Percentiles rank a stretch among this genome's conserved stretches.
phyloP scores from a whole-genome alignment of 2,113 vertebrate species.

The Chamaetylas fuelleborni region DNA sequence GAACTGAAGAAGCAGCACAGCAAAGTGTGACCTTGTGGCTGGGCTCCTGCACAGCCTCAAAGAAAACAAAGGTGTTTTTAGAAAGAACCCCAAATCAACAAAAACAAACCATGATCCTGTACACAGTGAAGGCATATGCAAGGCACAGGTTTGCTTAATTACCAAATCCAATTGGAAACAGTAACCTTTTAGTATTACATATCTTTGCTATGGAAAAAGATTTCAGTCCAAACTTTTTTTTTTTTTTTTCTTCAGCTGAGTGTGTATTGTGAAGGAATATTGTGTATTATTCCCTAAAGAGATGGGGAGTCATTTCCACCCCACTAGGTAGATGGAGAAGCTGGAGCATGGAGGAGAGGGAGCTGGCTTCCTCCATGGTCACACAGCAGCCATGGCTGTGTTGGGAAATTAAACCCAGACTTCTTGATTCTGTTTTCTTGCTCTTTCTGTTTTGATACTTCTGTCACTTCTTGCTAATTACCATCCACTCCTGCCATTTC shows the following conservation, averaged over 20 bases:
- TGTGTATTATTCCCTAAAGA: neutral
- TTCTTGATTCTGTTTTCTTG: neutral
- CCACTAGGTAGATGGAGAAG: neutral
- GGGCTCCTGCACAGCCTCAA: neutral
- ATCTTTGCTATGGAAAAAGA: neutral
- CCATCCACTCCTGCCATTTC: neutral
- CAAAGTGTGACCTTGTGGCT: neutral
- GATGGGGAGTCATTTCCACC: neutral
- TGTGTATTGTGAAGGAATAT: neutral
- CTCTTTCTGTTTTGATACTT: neutral
- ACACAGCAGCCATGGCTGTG: neutral
- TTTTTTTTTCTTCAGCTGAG: neutral
- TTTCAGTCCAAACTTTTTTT: neutral
- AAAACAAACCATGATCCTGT: accelerated
- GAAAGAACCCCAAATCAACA: neutral
- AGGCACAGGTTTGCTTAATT: neutral
- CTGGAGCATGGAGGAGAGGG: neutral
- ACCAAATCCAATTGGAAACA: neutral
- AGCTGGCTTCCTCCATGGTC: neutral
- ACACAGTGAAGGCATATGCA: neutral
- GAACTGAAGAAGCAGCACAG: neutral
- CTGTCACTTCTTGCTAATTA: neutral
- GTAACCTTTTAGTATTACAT: neutral
- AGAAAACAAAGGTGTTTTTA: neutral
- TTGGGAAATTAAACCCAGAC: neutral